Evolutionary conservation across 2,888 invertebrate genomes (phyloP), one percentile per base, ranked within the genome.

Genomic region (Caenorhabditis sp.): DNA sequence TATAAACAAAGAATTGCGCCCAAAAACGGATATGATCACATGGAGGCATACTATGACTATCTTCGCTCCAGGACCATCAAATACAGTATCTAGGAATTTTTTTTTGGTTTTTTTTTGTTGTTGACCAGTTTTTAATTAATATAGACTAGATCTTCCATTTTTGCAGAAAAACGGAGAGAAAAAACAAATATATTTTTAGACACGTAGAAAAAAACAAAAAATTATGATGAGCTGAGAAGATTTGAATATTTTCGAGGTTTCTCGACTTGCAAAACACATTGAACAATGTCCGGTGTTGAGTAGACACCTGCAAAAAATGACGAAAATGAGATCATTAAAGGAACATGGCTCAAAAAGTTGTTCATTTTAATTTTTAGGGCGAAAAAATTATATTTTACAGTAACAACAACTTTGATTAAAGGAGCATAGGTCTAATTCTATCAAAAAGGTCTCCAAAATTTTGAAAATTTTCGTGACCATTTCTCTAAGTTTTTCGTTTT

Each of bases 21-120:
- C 12, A 74, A 73, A 51, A 63, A 26, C 23, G 86, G 85, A 12
- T 86, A 84, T 84, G 82, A 86, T 54, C 79, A 84, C 61, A 84
- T 84, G 85, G 69, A 79, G 6, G 75, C 80, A 21, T 86, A 86
- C 68, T 84, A 83, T 66, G 71, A 79, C 17, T 86, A 86, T 75
- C 77, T 86, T 10, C 75, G 85, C 36, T 77, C 76, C 10, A 69
- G 86, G 60, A 60, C 77, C 37, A 61, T 85, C 58, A 85, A 85
- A 63, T 81, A 85, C 66, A 81, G 83, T 17, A 78, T 85, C 58
- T 17, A 3, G 17, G 24, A 8, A 55, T 14, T 14, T 55, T 55
- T 26, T 55, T 55, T 21, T 21, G 21, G 55, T 3, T 19, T 5
- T 12, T 55, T 55, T 26, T 26, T 5, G 17, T 14, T 21, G 21